Evolutionary conservation across 2,797 vertebrate species (phyloP), one percentile per base, ranked within the genome.

Genomic region (Coilia nasus): DNA sequence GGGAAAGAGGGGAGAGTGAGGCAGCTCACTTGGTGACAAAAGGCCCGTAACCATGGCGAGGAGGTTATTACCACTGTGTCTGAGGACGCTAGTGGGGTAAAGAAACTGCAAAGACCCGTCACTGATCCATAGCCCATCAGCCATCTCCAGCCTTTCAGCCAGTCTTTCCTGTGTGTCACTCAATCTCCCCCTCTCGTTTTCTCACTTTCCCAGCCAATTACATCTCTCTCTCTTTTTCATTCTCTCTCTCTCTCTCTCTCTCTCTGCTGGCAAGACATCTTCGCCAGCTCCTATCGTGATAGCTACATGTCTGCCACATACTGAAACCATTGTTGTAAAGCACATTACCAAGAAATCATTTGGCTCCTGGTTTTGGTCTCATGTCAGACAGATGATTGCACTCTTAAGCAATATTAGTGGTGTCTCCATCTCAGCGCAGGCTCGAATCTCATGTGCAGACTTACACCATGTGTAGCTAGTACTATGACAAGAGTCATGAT

Each of bases 21-120:
- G 59, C 25, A 85, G 84, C 84, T 87, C 87, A 86, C 83, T 82
- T 86, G 85, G 78, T 89, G 87, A 89, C 89, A 90, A 84, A 81
- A 62, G 81, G 82, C 83, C 44, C 12, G 82, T 78, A 85, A 87
- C 71, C 17, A 50, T 54, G 81, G 19, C 80, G 81, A 56, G 31
- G 78, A 82, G 80, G 41, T 81, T 88, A 57, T 86, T 81, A 84
- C 23, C 31, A 83, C 60, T 35, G 75, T 81, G 82, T 54, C 60
- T 31, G 83, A 56, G 23, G 57, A 19, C 21, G 21, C 1, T 19
- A 64, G 10, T 9, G 60, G 82, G 82, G 19, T 60, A 21, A 41
- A 83, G 35, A 64, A 35, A 44, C 14, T 17, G n/a, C 0, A 23
- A 25, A 2, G n/a, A 11, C n/a, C n/a, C 9, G 60, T n/a, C 60